phyloP scores from a whole-genome alignment of 2,113 vertebrate species.

The Alces alces region DNA sequence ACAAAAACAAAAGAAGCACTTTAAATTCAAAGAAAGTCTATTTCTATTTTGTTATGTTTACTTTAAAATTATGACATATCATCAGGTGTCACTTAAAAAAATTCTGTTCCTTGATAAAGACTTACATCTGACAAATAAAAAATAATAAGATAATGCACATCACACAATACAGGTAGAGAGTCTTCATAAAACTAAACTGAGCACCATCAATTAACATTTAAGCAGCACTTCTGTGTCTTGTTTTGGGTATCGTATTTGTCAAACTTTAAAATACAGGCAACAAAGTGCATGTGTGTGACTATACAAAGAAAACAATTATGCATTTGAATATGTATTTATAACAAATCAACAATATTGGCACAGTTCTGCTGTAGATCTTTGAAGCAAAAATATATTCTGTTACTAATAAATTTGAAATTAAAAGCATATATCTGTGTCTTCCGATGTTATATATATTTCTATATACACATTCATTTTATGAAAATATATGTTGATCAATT shows the following conservation, averaged over 20 bases:
- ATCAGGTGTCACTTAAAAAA: neutral
- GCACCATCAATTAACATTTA: neutral
- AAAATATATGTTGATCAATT: neutral
- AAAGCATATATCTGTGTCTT: neutral
- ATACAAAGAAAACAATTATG: neutral
- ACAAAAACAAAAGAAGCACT: neutral
- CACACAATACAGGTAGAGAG: neutral
- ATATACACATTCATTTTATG: neutral
- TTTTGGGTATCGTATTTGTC: neutral
- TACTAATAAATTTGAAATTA: conserved; percentile 2
- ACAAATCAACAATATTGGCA: neutral
- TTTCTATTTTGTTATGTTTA: neutral
- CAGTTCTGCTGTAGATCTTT: neutral
- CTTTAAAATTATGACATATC: neutral
- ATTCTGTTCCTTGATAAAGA: neutral
- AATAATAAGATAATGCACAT: neutral
- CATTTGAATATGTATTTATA: neutral
- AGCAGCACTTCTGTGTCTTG: neutral
- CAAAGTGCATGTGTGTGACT: neutral
- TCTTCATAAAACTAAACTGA: neutral
- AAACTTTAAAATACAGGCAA: neutral
- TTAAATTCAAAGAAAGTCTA: neutral
- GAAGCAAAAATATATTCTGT: neutral
- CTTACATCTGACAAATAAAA: neutral
- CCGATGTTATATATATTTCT: neutral